These are phyloP conservation scores for Agrochola lychnidis DNA, from an alignment of 2,888 invertebrate genomes.

Conservation along the genomic window DNA sequence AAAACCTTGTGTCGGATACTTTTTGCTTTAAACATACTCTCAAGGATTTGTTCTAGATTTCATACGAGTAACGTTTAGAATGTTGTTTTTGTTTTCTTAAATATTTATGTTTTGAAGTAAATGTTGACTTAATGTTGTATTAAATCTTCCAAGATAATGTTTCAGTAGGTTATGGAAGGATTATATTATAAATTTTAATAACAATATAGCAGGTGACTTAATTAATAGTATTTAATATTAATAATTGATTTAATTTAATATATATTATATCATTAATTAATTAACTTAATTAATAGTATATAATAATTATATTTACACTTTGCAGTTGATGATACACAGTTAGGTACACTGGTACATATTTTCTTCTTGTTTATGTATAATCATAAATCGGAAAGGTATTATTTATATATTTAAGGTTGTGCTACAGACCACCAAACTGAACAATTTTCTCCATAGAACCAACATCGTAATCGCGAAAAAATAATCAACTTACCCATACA, in stretches of 20 bases:
- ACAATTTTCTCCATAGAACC: too few species aligned
- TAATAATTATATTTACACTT: background rate
- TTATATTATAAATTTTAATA: background rate
- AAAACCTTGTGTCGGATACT: slow-evolving; percentile 58
- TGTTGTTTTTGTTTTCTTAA: slow-evolving; percentile 41
- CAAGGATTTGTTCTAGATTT: slow-evolving; percentile 67
- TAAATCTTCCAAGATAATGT: background rate
- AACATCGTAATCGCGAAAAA: too few species aligned
- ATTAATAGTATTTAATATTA: too few species aligned
- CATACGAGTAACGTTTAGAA: slow-evolving; percentile 55
- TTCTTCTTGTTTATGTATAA: too few species aligned
- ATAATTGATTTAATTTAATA: too few species aligned
- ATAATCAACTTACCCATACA: too few species aligned
- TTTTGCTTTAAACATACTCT: slow-evolving; percentile 52
- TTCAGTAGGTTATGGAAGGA: background rate
- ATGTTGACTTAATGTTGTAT: slow-evolving; percentile 10
- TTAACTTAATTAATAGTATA: too few species aligned
- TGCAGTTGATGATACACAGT: background rate
- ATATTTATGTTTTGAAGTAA: slow-evolving; percentile 16
- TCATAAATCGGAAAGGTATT: too few species aligned
- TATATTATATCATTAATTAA: too few species aligned
- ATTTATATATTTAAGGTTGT: too few species aligned
- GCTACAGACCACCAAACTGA: too few species aligned
- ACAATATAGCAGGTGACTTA: background rate
- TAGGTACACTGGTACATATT: background rate